Evolutionary conservation across 30 jellyfish, hydroid and myxozoan species (phyloP).

Genomic region (Hydra vulgaris): DNA sequence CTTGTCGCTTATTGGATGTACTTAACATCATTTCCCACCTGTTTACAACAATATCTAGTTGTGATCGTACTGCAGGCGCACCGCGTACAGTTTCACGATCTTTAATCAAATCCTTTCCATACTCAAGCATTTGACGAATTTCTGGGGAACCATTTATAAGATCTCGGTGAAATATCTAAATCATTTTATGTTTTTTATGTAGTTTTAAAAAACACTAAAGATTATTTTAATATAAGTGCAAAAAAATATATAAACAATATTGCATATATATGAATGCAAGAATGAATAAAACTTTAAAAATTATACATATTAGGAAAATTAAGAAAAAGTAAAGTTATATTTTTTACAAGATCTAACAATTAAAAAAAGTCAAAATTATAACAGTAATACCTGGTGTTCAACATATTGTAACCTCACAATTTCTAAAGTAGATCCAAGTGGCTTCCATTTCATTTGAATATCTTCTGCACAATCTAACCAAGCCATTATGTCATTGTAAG

Average conservation of each 20-base stretch:
- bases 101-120: constrained; percentile 48
- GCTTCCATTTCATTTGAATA: constrained; percentile 31
- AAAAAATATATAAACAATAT: not conserved
- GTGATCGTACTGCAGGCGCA: constrained; percentile 38
- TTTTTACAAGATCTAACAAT: no score
- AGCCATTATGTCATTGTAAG: constrained; percentile 46
- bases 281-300: no score
- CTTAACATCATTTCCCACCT: constrained; percentile 55
- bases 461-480: constrained; percentile 84
- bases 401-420: constrained; percentile 34
- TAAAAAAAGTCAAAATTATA: no score
- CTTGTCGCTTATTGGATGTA: constrained; percentile 42
- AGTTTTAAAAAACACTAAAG: not conserved
- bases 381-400: constrained; percentile 76
- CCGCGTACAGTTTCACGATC: constrained; percentile 61
- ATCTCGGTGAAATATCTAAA: constrained; percentile 65
- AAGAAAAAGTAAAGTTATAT: no score
- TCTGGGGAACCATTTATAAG: constrained; percentile 52
- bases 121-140: constrained; percentile 36
- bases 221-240: not conserved
- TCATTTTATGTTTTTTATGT: not conserved
- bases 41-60: constrained; percentile 41
- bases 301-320: no score
- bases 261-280: no score
- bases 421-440: constrained; percentile 41